Base-by-base conservation (phyloP, 2,113 vertebrate genomes). In the Polypterus bichir region DNA sequence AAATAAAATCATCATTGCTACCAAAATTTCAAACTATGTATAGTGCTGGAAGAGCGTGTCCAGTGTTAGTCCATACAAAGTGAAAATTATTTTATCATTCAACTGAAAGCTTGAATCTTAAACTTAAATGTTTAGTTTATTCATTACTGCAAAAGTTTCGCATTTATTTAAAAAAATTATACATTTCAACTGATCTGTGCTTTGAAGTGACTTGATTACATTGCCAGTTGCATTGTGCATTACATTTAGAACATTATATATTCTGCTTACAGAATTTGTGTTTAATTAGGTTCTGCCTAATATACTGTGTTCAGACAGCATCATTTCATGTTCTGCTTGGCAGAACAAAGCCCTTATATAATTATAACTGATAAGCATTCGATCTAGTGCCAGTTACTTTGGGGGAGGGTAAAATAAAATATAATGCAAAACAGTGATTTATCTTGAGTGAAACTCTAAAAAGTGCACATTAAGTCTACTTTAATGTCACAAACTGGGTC, bases 281-380 rank as follows among this genome's bases (percentile, higher is more conserved):
- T 44, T 58, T 11, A 58, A 45, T 58, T 58, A 45, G 46, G 56
- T 58, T 58, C 4, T 58, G 56, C 56, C 7, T 58, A 58, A 58
- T 58, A 5, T 58, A 45, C 56, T 58, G 56, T 45, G 44, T 58
- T 45, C 44, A 58, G n/a, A 7, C 11, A 58, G 56, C 56, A 45
- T 44, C 56, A 58, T n/a, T 58, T 58, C 27, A 57, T 27, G 56
- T 58, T 58, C 11, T 45, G 56, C 56, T 58, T 58, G 56, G 56
- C 44, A 58, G 56, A 45, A 45, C 56, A 58, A 58, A 58, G 56
- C 56, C 6, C 27, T 58, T 44, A 27, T 58, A 58, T 58, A 58
- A 58, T 58, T 58, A 58, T 45, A 58, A 58, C 56, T 58, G 56
- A 58, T 58, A 58, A 58, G 56, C 56, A 44, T 58, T 44, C 44